Evolutionary conservation across 2,113 vertebrate genomes (phyloP), one percentile per base, ranked within the genome.

Genomic region (Tauraco erythrolophus): DNA sequence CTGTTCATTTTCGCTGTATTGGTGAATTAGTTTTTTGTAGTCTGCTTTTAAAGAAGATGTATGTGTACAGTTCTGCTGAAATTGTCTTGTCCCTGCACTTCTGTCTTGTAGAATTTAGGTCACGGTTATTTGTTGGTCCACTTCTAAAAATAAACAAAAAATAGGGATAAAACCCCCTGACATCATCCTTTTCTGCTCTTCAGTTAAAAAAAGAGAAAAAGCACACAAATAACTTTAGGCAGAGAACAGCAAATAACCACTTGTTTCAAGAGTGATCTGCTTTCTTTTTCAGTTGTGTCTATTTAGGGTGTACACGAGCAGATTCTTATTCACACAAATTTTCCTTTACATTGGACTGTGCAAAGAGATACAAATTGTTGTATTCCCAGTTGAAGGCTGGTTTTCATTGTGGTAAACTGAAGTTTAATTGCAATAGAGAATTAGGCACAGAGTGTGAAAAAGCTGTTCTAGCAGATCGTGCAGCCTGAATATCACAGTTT

Each of bases 41-140:
- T 54, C 77, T 91, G 70, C 50, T 53, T 88, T 88, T 92, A 95
- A 94, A 86, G 85, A 96, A 72, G 65, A 93, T 88, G 18, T 10
- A 19, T 93, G 15, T 69, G 56, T 87, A 96, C 89, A 94, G 58
- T 83, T 95, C 68, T 94, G 65, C 77, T 93, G 91, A 86, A 95
- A 76, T 45, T 71, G 35, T 37, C 58, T n/a, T n/a, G n/a, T n/a
- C n/a, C n/a, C 10, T 61, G 94, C 85, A 86, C 54, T 96, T 95
- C 76, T 92, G 89, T 93, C 95, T 78, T 85, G 41, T n/a, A 93
- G 83, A 94, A 97, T 97, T 95, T 88, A 96, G 96, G 94, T 97
- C 92, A 95, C 50, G 24, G 58, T 43, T 96, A 77, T 92, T 92
- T 72, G 77, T 70, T 92, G 56, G 87, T 70, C 37, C 17, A 37